Evolutionary conservation across 2,797 vertebrate species (phyloP), one percentile per base, ranked within the genome.

Genomic region (Melanotaenia parkinsoni): DNA sequence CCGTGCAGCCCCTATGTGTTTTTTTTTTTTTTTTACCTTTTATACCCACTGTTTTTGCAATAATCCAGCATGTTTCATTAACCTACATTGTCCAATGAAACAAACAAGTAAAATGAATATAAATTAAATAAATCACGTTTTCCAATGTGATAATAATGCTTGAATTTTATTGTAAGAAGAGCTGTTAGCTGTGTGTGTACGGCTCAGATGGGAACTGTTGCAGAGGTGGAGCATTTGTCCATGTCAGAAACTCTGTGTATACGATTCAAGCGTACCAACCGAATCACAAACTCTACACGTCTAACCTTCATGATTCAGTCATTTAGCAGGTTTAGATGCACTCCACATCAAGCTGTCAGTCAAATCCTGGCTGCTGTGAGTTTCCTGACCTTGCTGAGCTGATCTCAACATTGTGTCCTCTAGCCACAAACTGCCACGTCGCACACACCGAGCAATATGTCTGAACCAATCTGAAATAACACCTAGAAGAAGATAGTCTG

Each of bases 261-360:
- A 63, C 22, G 11, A 40, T 13, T 62, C 45, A 33, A 45, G 28
- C 32, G 40, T 10, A 3, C 4, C n/a, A 12, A 37, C 35, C 40
- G 22, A 45, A 67, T 56, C 63, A 35, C 63, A 72, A 78, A 68
- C 68, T 26, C 47, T 30, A 58, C 54, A 69, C 24, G 38, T 77
- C 73, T 85, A 75, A 83, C 83, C 87, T 88, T 88, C 79, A 82
- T 80, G 82, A 87, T 72, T 78, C 71, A 72, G 83, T 88, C 75
- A 85, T 84, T 88, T 77, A 89, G 62, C 82, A 67, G 74, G 63
- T 86, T 68, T 74, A 72, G 74, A 85, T 47, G 77, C 32, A 76
- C 74, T 85, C 58, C n/a, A 28, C 81, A 71, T 74, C 30, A 11
- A 86, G 83, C 84, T 92, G 87, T 88, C 88, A 90, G 87, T 91